These are phyloP conservation scores for Yponomeuta cagnagella DNA, from an alignment of 2,888 invertebrate genomes.

Conservation along the genomic window DNA sequence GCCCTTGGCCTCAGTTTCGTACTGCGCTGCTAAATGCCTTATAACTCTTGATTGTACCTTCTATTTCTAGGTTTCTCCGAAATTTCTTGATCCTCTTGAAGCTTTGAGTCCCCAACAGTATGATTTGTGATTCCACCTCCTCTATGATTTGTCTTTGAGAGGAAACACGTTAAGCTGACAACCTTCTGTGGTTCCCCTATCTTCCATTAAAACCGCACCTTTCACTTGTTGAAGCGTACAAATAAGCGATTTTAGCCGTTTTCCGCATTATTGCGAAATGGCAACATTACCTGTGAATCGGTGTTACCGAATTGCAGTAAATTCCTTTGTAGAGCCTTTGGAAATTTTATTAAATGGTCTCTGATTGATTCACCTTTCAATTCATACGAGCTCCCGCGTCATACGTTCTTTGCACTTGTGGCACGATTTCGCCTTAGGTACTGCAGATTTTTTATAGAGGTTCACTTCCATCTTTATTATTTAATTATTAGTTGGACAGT, in stretches of 20 bases:
- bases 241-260: constrained; percentile 3
- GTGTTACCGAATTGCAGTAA: neutral
- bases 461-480: too few relatives aligned
- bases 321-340: neutral
- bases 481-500: too few relatives aligned
- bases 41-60: too few relatives aligned
- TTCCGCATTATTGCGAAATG: neutral
- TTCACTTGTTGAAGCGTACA: constrained; percentile 3
- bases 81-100: too few relatives aligned
- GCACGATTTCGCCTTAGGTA: neutral
- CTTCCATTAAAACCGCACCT: neutral
- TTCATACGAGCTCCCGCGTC: neutral
- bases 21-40: too few relatives aligned
- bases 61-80: too few relatives aligned
- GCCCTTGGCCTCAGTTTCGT: too few relatives aligned
- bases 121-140: too few relatives aligned
- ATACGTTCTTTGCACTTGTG: neutral
- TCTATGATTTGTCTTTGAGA: neutral
- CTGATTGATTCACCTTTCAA: neutral
- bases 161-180: neutral
- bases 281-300: neutral
- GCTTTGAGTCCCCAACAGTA: too few relatives aligned
- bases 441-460: too few relatives aligned
- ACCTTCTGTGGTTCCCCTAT: neutral
- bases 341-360: neutral